Evolutionary conservation across 1,140 invertebrate genomes (phyloP).

Genomic region (Panulirus ornatus): DNA sequence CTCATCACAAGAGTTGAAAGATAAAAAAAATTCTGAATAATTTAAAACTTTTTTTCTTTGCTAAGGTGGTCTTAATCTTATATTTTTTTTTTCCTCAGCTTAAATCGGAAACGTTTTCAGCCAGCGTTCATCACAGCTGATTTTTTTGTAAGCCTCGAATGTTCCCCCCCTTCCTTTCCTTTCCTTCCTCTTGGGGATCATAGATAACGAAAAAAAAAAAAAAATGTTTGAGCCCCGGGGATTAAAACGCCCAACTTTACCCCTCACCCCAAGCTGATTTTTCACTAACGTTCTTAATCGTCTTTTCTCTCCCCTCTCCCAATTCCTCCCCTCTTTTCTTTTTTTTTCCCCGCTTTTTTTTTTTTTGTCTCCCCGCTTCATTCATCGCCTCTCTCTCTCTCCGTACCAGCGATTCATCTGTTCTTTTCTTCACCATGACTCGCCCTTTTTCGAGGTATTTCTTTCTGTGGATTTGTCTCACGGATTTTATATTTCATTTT

Average conservation of each 20-base stretch:
- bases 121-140: neutral
- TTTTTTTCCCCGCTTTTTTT: neutral
- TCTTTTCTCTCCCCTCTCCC: neutral
- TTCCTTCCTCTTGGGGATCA: too few relatives aligned
- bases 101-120: neutral
- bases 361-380: neutral
- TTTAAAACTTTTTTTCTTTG: too few relatives aligned
- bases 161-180: neutral
- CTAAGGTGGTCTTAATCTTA: too few relatives aligned
- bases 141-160: neutral
- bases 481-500: neutral
- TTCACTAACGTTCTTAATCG: neutral
- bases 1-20: too few relatives aligned
- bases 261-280: too few relatives aligned
- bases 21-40: too few relatives aligned
- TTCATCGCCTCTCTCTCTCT: neutral
- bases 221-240: neutral
- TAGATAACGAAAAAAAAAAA: neutral
- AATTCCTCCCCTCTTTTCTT: neutral
- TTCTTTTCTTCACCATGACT: too few relatives aligned
- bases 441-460: too few relatives aligned
- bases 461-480: too few relatives aligned
- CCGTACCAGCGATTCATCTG: too few relatives aligned
- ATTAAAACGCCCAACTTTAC: slow-evolving; percentile 1
- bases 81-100: too few relatives aligned